phyloP scores from a whole-genome alignment of 1,140 invertebrate species.

The Bombyx mandarina region DNA sequence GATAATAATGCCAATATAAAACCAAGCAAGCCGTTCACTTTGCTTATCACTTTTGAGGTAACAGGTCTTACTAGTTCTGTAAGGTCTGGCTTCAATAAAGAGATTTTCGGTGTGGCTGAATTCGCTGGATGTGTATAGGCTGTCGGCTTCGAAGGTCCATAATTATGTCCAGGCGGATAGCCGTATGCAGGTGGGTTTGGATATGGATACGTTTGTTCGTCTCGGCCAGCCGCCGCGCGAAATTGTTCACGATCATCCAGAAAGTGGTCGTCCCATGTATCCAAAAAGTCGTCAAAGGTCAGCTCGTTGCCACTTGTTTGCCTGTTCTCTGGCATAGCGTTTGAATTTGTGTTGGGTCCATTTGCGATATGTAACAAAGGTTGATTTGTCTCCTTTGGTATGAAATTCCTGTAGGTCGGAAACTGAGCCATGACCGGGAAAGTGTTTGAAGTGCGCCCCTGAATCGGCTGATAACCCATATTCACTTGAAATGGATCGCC shows the following conservation, averaged over 20 bases:
- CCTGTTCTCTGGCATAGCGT: not conserved
- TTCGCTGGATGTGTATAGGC: slow-evolving; percentile 4
- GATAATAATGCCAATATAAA: slow-evolving; percentile 38
- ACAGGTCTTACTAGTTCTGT: slow-evolving; percentile 29
- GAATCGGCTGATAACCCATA: slow-evolving; percentile 9
- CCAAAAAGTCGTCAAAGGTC: slow-evolving; percentile 14
- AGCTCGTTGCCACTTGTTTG: slow-evolving; percentile 7
- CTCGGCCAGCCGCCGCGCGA: slow-evolving; percentile 11
- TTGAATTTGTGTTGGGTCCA: not conserved
- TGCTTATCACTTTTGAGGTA: slow-evolving; percentile 30
- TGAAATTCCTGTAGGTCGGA: slow-evolving; percentile 1
- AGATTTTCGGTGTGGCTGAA: slow-evolving; percentile 13
- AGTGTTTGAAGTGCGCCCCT: slow-evolving; percentile 11
- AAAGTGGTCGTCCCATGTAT: slow-evolving; percentile 13
- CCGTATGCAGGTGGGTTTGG: slow-evolving; percentile 7
- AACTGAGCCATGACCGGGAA: slow-evolving; percentile 10
- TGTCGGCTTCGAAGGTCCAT: slow-evolving; percentile 8
- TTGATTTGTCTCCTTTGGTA: slow-evolving; percentile 3
- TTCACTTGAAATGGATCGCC: slow-evolving; percentile 10
- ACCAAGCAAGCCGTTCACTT: slow-evolving; percentile 39
- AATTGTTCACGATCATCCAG: slow-evolving; percentile 9
- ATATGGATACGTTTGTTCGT: slow-evolving; percentile 9
- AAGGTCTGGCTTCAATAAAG: slow-evolving; percentile 15
- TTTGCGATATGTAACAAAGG: slow-evolving; percentile 6
- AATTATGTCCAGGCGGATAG: slow-evolving; percentile 11